These are phyloP conservation scores for Noctua fimbriata DNA, from an alignment of 2,888 invertebrate genomes.

Conservation along the genomic window DNA sequence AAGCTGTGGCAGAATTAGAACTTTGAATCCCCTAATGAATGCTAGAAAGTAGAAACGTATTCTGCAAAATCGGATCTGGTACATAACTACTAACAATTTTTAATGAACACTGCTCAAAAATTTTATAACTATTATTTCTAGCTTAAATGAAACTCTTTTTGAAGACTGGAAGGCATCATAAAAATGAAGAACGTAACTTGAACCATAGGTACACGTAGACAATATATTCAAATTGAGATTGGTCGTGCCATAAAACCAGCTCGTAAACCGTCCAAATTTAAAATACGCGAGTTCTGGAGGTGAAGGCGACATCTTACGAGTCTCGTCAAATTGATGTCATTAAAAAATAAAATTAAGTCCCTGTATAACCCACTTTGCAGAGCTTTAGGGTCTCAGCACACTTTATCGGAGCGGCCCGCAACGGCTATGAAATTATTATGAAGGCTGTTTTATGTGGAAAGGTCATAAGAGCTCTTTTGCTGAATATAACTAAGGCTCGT, in stretches of 20 bases:
- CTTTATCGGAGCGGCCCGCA: conserved; percentile 20
- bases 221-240: conserved; percentile 63
- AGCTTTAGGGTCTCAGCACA: conserved; percentile 44
- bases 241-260: conserved; percentile 49
- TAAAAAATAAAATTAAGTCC: conserved; percentile 68
- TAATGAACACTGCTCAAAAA: background rate
- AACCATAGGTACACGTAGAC: conserved; percentile 40
- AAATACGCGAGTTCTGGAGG: conserved; percentile 54
- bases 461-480: conserved; percentile 12
- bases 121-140: background rate
- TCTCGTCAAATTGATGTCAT: conserved; percentile 65
- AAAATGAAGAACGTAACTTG: conserved; percentile 36
- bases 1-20: background rate
- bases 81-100: background rate
- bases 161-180: conserved; percentile 17
- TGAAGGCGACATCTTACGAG: conserved; percentile 52
- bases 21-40: background rate
- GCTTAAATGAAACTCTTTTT: conserved; percentile 3
- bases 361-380: conserved; percentile 60
- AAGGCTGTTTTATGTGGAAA: conserved; percentile 18
- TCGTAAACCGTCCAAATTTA: conserved; percentile 59
- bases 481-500: background rate
- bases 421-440: conserved; percentile 30
- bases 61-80: background rate
- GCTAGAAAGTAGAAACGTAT: background rate